Percentiles rank a stretch among this genome's conserved stretches.
Evolutionary conservation across 2,113 vertebrate genomes (phyloP).

Genomic region (Phalacrocorax aristotelis): DNA sequence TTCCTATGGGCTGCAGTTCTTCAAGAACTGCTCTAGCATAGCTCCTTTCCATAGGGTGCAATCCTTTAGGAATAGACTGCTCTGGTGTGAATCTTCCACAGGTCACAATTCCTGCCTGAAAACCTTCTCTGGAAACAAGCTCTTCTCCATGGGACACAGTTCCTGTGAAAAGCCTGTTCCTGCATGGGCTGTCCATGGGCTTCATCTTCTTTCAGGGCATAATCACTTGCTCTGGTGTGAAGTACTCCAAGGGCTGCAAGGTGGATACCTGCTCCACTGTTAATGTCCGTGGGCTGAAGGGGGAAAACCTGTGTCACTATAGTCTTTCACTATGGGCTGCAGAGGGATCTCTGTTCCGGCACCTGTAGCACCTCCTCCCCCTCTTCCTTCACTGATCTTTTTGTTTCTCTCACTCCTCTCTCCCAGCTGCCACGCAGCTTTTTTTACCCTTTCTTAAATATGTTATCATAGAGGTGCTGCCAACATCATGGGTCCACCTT

Average conservation of each 20-base stretch:
- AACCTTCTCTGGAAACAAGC: background rate
- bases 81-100: background rate
- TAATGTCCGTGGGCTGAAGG: background rate
- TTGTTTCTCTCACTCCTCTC: background rate
- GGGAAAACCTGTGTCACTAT: background rate
- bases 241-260: background rate
- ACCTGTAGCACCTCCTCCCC: rapidly evolving
- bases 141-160: background rate
- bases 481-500: background rate
- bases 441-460: background rate
- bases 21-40: background rate
- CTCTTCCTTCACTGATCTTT: background rate
- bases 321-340: background rate
- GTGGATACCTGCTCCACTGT: rapidly evolving
- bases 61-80: background rate
- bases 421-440: background rate
- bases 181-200: rapidly evolving
- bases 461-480: background rate
- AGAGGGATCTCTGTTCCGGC: background rate
- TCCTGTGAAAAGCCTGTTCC: too few species aligned
- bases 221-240: background rate
- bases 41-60: background rate
- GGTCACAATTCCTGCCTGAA: background rate
- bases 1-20: background rate
- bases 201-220: background rate